Conservation (phyloP, 2,888 invertebrate species). For the Phragmatobia fuliginosa region DNA sequence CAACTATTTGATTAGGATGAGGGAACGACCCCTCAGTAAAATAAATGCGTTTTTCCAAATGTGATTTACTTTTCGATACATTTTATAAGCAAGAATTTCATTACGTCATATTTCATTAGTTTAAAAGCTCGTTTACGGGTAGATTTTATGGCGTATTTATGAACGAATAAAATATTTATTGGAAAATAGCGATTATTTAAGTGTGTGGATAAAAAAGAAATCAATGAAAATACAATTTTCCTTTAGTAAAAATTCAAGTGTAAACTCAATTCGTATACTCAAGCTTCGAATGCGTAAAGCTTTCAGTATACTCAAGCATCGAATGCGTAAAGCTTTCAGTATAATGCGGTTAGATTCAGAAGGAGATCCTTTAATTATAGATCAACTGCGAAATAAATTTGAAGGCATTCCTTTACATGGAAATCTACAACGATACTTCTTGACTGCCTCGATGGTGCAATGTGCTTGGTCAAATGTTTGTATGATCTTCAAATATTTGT, state of each 20-base stretch:
- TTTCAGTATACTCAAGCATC: neutral
- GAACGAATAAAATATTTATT: slow-evolving; percentile 18
- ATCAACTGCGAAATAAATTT: neutral
- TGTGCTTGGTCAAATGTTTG: no score
- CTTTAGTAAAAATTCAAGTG: neutral
- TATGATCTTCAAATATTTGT: no score
- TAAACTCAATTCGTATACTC: neutral
- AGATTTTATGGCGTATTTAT: slow-evolving; percentile 31
- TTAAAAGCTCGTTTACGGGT: slow-evolving; percentile 42
- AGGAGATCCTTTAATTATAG: neutral
- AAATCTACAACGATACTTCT: no score
- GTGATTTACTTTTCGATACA: slow-evolving; percentile 70
- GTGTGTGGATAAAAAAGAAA: neutral
- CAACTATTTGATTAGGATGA: slow-evolving; percentile 81
- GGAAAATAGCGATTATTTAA: slow-evolving; percentile 8
- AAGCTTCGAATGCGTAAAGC: neutral
- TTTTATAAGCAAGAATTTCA: slow-evolving; percentile 61
- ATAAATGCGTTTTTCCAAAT: slow-evolving; percentile 75
- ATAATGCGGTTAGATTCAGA: neutral
- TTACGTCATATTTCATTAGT: slow-evolving; percentile 50
- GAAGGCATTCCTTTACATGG: no score
- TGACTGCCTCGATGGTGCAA: no score
- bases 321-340: neutral
- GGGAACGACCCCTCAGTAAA: slow-evolving; percentile 59
- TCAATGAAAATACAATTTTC: neutral